These are phyloP conservation scores for Drosophila conformis DNA, from an alignment of 2,888 invertebrate genomes.

Conservation along the genomic window DNA sequence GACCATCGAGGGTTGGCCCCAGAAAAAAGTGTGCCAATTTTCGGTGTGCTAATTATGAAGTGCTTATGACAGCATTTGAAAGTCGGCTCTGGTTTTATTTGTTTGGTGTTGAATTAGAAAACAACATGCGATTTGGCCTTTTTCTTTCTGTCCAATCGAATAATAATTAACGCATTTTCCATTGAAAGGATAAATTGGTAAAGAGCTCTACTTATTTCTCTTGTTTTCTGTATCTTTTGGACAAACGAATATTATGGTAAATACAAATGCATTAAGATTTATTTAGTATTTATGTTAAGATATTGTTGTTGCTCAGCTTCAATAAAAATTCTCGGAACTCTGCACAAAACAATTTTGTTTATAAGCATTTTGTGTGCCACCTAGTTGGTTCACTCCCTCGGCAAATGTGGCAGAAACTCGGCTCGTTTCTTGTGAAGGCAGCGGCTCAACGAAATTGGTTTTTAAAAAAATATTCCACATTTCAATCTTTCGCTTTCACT, in stretches of 20 bases:
- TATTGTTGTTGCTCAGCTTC: slow-evolving; percentile 37
- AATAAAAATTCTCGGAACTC: slow-evolving; percentile 64
- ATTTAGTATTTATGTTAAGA: slow-evolving; percentile 23
- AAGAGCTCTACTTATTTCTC: not conserved
- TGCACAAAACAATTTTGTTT: slow-evolving; percentile 75
- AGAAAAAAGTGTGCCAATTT: slow-evolving; percentile 69
- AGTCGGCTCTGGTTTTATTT: slow-evolving; percentile 12
- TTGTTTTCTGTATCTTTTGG: not conserved
- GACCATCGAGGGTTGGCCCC: slow-evolving; percentile 26
- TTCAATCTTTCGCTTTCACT: slow-evolving; percentile 69
- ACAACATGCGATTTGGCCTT: slow-evolving; percentile 23
- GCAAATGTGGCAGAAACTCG: slow-evolving; percentile 14
- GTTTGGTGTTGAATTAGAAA: slow-evolving; percentile 30
- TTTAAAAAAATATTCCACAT: slow-evolving; percentile 82
- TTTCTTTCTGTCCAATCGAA: slow-evolving; percentile 5
- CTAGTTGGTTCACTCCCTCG: slow-evolving; percentile 4
- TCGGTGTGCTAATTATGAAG: slow-evolving; percentile 69
- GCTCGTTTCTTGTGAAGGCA: slow-evolving; percentile 39
- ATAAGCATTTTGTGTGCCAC: slow-evolving; percentile 47
- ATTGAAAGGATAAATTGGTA: not conserved
- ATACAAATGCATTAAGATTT: slow-evolving; percentile 19
- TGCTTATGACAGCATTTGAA: slow-evolving; percentile 61
- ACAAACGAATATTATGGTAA: not conserved
- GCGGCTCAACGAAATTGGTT: slow-evolving; percentile 81
- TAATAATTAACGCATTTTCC: not conserved